phyloP scores from a whole-genome alignment of 2,888 invertebrate genomes.

The Helicoverpa assulta region DNA sequence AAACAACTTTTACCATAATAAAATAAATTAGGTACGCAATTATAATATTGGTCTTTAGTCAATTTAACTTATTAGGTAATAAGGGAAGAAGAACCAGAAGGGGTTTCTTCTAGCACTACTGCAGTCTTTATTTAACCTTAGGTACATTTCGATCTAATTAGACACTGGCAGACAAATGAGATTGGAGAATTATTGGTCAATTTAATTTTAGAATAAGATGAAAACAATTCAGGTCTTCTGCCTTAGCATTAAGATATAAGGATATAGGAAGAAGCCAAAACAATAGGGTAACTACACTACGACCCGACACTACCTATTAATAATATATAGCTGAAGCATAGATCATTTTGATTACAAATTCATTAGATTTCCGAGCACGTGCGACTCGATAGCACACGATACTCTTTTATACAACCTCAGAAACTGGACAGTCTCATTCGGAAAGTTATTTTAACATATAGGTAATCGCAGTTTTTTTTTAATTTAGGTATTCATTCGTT shows the following conservation, averaged over 20 bases:
- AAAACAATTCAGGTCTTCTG: background rate
- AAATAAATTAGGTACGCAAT: background rate
- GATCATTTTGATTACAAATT: conserved; percentile 65
- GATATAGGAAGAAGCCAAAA: conserved; percentile 38
- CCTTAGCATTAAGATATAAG: conserved; percentile 3
- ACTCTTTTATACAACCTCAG: conserved; percentile 52
- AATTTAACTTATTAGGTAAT: no score
- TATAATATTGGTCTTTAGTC: background rate
- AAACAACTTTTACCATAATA: background rate
- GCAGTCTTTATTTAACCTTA: no score
- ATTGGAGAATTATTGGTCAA: conserved; percentile 11
- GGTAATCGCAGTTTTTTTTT: no score
- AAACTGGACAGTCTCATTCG: conserved; percentile 48
- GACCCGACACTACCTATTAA: conserved; percentile 13
- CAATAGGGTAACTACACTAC: conserved; percentile 24
- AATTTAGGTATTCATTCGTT: no score
- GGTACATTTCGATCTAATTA: no score
- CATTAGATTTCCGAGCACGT: conserved; percentile 76
- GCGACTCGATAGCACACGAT: conserved; percentile 45
- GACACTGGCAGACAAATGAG: background rate
- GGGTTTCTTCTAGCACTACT: no score
- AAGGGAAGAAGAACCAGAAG: no score
- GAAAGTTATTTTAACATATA: conserved; percentile 5
- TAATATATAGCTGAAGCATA: conserved; percentile 43
- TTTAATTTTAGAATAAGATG: background rate